Conservation (phyloP, 2,888 invertebrate species). For the Archaeoteleia sp. region DNA sequence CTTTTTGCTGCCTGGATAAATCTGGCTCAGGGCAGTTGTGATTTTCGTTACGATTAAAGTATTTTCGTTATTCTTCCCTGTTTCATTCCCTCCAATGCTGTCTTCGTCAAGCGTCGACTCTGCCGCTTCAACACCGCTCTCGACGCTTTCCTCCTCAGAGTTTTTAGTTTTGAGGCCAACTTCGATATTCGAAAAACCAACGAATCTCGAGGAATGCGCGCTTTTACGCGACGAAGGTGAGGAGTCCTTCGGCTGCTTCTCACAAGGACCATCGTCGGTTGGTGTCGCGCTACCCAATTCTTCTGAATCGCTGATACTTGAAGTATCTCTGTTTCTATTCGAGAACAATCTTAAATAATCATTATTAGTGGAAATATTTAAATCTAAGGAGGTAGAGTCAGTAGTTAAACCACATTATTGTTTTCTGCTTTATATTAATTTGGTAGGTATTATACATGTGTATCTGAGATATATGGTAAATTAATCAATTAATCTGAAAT, state of each 20-base stretch:
- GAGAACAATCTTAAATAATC: too few relatives aligned
- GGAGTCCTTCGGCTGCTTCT: constrained; percentile 61
- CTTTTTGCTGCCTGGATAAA: constrained; percentile 26
- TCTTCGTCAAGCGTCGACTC: constrained; percentile 61
- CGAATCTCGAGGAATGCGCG: constrained; percentile 67
- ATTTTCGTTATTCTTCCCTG: constrained; percentile 15
- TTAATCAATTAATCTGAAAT: too few relatives aligned
- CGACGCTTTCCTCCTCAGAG: constrained; percentile 67
- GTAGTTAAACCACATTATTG: too few relatives aligned
- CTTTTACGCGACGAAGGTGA: constrained; percentile 52
- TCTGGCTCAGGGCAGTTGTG: constrained; percentile 22
- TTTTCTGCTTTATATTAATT: too few relatives aligned
- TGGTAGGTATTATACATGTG: too few relatives aligned
- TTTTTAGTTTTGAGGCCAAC: constrained; percentile 70
- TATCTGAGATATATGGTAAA: too few relatives aligned
- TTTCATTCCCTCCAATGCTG: constrained; percentile 32
- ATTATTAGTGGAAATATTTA: too few relatives aligned
- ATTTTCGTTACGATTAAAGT: constrained; percentile 23
- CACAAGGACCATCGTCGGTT: constrained; percentile 64
- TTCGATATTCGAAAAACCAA: constrained; percentile 73
- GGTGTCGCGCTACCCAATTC: constrained; percentile 72
- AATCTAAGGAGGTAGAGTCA: too few relatives aligned
- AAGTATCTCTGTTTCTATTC: too few relatives aligned
- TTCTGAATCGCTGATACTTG: constrained; percentile 82
- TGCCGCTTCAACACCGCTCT: constrained; percentile 72